Conservation (phyloP, 2,797 vertebrate species). For the Falco novaeseelandiae region DNA sequence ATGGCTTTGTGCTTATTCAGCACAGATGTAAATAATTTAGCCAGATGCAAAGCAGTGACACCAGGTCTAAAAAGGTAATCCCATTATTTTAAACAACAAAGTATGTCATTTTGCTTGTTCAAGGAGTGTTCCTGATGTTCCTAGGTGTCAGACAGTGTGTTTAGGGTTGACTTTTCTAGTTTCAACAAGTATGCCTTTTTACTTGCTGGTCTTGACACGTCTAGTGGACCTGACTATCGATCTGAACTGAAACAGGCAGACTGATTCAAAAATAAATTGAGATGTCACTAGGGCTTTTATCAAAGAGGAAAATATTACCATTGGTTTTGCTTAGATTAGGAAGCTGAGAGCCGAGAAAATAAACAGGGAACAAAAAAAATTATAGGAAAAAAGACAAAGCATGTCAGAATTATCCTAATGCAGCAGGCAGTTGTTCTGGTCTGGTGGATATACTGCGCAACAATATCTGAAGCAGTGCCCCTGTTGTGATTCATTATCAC, state of each 20-base stretch:
- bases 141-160: background rate
- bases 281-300: background rate
- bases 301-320: conserved; percentile 21
- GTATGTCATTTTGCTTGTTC: background rate
- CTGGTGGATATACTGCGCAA: background rate
- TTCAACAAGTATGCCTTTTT: background rate
- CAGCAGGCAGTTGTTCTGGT: conserved; percentile 47
- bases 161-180: background rate
- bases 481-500: conserved; percentile 36
- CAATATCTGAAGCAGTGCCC: conserved; percentile 9
- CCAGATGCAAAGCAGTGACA: background rate
- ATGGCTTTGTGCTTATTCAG: background rate
- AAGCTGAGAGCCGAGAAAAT: conserved; percentile 41
- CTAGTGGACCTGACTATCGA: background rate
- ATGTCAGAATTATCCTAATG: conserved; percentile 1
- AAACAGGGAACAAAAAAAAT: background rate
- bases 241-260: conserved; percentile 1
- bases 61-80: background rate
- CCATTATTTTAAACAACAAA: background rate
- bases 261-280: conserved; percentile 32
- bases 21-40: background rate
- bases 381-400: background rate
- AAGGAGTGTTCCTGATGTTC: background rate
- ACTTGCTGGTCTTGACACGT: background rate
- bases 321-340: conserved; percentile 7